Percentiles rank a stretch among this genome's conserved stretches.
These are phyloP conservation scores for Silurus meridionalis DNA, from an alignment of 2,113 vertebrate genomes.

Conservation along the genomic window DNA sequence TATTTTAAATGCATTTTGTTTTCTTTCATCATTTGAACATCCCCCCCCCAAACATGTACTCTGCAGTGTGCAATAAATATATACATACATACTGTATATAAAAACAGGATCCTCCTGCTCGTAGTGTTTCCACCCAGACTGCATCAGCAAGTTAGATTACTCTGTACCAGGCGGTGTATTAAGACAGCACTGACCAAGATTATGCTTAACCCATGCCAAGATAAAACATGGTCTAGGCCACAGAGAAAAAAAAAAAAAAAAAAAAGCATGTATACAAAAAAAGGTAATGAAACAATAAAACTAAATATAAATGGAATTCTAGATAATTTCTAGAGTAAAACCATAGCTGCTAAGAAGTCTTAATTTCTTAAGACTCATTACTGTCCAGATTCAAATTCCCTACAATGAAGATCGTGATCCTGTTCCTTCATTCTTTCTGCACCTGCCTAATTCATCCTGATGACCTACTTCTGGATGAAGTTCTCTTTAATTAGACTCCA, in stretches of 20 bases:
- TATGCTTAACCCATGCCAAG: neutral
- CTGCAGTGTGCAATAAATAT: no score
- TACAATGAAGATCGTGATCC: neutral
- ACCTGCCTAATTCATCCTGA: no score
- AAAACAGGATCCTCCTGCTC: neutral
- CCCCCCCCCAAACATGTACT: no score
- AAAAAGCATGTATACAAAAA: no score
- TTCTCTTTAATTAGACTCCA: no score
- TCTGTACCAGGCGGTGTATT: neutral
- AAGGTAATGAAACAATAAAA: neutral
- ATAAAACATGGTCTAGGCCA: neutral
- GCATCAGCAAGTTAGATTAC: neutral
- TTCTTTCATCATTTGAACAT: no score
- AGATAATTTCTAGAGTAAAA: neutral
- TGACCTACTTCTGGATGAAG: no score
- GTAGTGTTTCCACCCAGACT: neutral
- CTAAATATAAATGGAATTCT: no score
- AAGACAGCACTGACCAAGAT: neutral
- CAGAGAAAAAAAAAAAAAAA: neutral
- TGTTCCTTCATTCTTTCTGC: no score
- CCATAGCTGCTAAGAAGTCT: conserved; percentile 1
- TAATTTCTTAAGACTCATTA: neutral
- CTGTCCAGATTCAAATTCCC: neutral
- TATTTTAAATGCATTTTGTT: no score
- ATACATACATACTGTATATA: no score